A percentile compares a stretch with the other conserved stretches of the same genome.
phyloP scores from a whole-genome alignment of 2,888 invertebrate species.

The Dendrolimus houi region DNA sequence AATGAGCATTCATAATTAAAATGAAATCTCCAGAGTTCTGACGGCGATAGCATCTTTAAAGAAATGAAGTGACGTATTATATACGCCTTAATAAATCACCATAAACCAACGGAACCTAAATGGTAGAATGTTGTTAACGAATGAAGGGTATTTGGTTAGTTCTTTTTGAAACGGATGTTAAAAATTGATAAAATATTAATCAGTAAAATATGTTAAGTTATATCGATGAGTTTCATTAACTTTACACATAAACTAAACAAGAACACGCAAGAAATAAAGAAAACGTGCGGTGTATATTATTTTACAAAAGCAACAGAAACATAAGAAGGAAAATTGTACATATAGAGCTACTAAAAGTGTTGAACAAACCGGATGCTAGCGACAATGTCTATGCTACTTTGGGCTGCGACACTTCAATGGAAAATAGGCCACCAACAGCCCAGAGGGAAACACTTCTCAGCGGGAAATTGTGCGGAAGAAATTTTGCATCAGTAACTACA shows the following conservation, averaged over 20 bases:
- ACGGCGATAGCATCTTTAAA: constrained; percentile 8
- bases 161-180: constrained; percentile 22
- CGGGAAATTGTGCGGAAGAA: constrained; percentile 35
- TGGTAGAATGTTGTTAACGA: constrained; percentile 20
- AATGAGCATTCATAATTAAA: constrained; percentile 15
- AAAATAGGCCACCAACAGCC: constrained; percentile 52
- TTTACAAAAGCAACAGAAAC: not conserved
- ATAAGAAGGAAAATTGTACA: not conserved
- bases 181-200: constrained; percentile 2
- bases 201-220: too few species aligned
- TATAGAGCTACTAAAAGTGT: constrained; percentile 12
- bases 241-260: not conserved
- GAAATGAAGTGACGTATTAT: constrained; percentile 19
- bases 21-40: not conserved
- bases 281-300: too few species aligned
- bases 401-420: constrained; percentile 37
- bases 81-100: constrained; percentile 27
- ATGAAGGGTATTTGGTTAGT: constrained; percentile 23
- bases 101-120: constrained; percentile 28
- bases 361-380: constrained; percentile 29
- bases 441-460: constrained; percentile 32
- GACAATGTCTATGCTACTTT: constrained; percentile 23
- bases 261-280: not conserved
- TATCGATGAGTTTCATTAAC: too few species aligned
- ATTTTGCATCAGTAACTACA: not conserved